Evolutionary conservation across 2,113 vertebrate genomes (phyloP), one percentile per base, ranked within the genome.

Genomic region (Cyphomyrus discorhynchus): DNA sequence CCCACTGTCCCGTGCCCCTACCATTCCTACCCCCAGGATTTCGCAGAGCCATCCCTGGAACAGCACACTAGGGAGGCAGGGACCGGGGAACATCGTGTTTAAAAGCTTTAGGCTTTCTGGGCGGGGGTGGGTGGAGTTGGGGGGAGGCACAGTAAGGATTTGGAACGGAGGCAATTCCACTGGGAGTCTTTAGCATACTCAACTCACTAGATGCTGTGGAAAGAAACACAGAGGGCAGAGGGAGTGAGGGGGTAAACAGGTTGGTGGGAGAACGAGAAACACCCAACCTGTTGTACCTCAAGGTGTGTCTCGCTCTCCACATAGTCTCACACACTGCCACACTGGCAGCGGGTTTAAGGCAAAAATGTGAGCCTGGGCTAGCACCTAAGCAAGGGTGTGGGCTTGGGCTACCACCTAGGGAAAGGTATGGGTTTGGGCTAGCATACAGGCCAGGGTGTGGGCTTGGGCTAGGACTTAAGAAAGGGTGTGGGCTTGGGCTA

Each of bases 141-240:
- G n/a, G n/a, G 8, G 82, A 46, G 21, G 83, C 58, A 90, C 66
- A 88, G 49, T 82, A 88, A 88, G 86, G 74, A 86, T 90, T n/a
- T 49, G 84, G 62, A 85, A 85, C 45, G 6, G 17, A 87, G 83
- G 31, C 74, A 85, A 80, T 77, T 80, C 62, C 89, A 88, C 62
- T 17, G 11, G 62, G 83, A 49, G 27, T 90, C 50, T 80, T 56
- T 47, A 53, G 15, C 9, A 39, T 56, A 49, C 62, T 66, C 7
- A 52, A 47, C 56, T 27, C 58, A 88, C 35, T 62, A 35, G 53
- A 86, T 21, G 31, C 27, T 62, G 11, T 24, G 1, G 19, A 66
- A 49, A 17, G 83, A 87, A 52, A 86, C 39, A 90, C 13, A 80
- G 87, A 50, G 70, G 35, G 56, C 19, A 83, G 47, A 89, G 17